These are phyloP conservation scores for Cossypha caffra DNA, from an alignment of 2,797 vertebrate genomes.

Conservation along the genomic window DNA sequence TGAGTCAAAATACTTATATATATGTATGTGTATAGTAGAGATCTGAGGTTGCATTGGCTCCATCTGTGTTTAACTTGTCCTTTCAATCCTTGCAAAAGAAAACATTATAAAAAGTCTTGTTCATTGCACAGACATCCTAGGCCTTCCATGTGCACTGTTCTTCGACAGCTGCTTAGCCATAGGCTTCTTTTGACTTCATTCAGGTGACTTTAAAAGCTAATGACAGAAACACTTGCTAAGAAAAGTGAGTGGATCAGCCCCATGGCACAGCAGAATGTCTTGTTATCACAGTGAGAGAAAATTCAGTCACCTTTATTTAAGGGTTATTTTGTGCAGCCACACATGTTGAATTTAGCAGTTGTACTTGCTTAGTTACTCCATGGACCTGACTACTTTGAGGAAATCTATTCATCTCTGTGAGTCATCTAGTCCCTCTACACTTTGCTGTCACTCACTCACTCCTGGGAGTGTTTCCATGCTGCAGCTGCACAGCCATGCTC, in stretches of 20 bases:
- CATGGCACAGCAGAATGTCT: neutral
- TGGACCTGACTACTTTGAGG: neutral
- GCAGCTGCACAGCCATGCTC: neutral
- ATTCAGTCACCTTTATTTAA: neutral
- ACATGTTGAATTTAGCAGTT: neutral
- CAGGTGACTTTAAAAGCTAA: constrained; percentile 21
- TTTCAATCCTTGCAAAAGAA: neutral
- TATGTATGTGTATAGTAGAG: neutral
- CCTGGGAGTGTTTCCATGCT: neutral
- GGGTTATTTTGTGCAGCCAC: neutral
- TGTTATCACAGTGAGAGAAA: neutral
- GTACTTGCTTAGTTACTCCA: neutral
- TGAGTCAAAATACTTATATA: neutral
- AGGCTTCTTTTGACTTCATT: neutral
- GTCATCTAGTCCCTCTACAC: neutral
- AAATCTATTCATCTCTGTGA: neutral
- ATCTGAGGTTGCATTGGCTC: neutral
- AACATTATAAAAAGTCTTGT: neutral
- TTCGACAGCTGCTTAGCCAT: neutral
- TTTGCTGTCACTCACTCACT: neutral
- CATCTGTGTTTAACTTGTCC: neutral
- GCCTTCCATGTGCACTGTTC: neutral
- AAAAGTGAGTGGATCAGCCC: neutral
- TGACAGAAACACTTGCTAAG: constrained; percentile 23
- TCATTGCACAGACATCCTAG: neutral